Percentiles rank a stretch among this genome's conserved stretches.
phyloP scores from a whole-genome alignment of 2,797 vertebrate genomes.

The Enteromius treurensis region DNA sequence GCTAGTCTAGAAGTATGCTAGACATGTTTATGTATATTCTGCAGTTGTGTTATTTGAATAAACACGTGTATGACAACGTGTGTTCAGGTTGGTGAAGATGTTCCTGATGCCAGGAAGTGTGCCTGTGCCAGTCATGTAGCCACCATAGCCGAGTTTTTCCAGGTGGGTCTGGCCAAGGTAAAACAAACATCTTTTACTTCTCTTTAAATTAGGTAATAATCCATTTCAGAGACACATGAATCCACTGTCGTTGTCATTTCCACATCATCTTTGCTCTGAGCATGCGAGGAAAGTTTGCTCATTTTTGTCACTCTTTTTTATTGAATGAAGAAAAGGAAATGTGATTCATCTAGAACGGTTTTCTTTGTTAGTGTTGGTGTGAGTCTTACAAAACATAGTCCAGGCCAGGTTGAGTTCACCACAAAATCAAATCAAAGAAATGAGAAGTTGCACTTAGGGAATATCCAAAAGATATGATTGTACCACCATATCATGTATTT shows the following conservation, averaged over 20 bases:
- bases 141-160: slow-evolving; percentile 95
- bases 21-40: neutral
- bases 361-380: neutral
- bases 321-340: neutral
- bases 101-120: slow-evolving; percentile 93
- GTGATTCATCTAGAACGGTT: neutral
- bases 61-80: slow-evolving; percentile 26
- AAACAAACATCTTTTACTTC: slow-evolving; percentile 41
- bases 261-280: neutral
- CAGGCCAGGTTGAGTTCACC: neutral
- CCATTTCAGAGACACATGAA: slow-evolving; percentile 9
- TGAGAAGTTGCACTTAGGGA: neutral
- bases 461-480: neutral
- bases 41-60: neutral
- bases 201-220: slow-evolving; percentile 18
- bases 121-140: slow-evolving; percentile 95
- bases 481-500: too few relatives aligned
- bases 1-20: slow-evolving; percentile 10
- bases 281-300: neutral
- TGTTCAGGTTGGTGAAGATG: slow-evolving; percentile 93
- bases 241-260: neutral
- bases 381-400: neutral
- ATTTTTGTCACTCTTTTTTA: neutral
- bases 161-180: slow-evolving; percentile 77
- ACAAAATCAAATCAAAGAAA: neutral